These are phyloP conservation scores for Capreolus pygargus DNA, from an alignment of 2,113 vertebrate genomes.

Conservation along the genomic window DNA sequence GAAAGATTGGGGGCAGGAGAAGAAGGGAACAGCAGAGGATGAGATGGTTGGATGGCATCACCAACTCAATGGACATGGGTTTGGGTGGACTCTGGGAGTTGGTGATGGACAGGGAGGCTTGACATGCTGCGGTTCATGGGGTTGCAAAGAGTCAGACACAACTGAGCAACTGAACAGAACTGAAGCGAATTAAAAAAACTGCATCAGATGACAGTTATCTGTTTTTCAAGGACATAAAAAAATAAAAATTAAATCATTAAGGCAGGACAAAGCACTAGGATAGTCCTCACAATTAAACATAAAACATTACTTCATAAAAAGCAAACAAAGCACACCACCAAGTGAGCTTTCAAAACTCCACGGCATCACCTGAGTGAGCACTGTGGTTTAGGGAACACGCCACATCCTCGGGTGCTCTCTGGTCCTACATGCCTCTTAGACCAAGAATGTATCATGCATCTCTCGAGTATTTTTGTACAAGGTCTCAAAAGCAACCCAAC, in stretches of 20 bases:
- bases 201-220: not conserved
- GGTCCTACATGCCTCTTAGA: not conserved
- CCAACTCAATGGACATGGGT: too few relatives aligned
- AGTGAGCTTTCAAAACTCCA: not conserved
- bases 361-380: not conserved
- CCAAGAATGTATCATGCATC: not conserved
- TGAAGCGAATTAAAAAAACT: not conserved
- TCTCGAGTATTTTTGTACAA: not conserved
- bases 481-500: not conserved
- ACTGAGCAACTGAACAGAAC: too few relatives aligned
- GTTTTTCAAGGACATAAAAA: not conserved
- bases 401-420: not conserved
- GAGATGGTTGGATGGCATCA: too few relatives aligned
- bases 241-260: not conserved
- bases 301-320: not conserved
- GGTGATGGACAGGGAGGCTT: too few relatives aligned
- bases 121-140: too few relatives aligned
- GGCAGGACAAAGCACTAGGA: not conserved
- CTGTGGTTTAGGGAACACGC: not conserved
- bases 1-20: too few relatives aligned
- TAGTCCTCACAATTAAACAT: conserved; percentile 13
- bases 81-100: too few relatives aligned
- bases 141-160: too few relatives aligned
- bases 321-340: not conserved
- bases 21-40: too few relatives aligned